phyloP scores from a whole-genome alignment of 2,113 vertebrate genomes.

The Hypomesus transpacificus region DNA sequence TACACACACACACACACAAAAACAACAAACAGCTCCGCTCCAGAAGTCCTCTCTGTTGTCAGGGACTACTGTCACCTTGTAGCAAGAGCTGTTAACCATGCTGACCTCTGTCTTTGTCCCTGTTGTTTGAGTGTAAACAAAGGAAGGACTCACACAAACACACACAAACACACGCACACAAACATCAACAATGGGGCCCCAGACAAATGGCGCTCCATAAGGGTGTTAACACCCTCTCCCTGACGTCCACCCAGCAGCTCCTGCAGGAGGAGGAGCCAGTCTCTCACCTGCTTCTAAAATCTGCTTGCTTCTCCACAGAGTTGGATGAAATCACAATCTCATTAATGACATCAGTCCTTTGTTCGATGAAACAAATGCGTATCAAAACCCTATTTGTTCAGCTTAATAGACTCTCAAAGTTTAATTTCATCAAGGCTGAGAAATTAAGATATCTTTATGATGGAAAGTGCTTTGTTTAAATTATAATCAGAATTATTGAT shows the following conservation, averaged over 20 bases:
- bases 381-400: not conserved
- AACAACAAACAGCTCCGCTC: not conserved
- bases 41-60: not conserved
- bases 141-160: not conserved
- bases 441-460: not conserved
- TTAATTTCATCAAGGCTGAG: conserved; percentile 1
- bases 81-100: not conserved
- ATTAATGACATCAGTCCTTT: not conserved
- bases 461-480: not conserved
- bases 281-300: too few relatives aligned
- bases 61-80: conserved; percentile 5
- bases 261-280: too few relatives aligned
- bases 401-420: not conserved
- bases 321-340: not conserved
- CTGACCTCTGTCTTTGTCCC: conserved; percentile 14
- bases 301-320: not conserved
- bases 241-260: too few relatives aligned
- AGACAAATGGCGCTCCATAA: conserved; percentile 9
- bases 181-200: not conserved
- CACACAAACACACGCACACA: not conserved
- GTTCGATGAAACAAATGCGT: not conserved
- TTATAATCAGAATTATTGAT: conserved; percentile 8
- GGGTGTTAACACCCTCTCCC: too few relatives aligned
- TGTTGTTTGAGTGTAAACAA: conserved; percentile 10
- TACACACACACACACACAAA: not conserved